Conservation (phyloP, 2,888 invertebrate genomes). For the Drosophila parthenogenetica region DNA sequence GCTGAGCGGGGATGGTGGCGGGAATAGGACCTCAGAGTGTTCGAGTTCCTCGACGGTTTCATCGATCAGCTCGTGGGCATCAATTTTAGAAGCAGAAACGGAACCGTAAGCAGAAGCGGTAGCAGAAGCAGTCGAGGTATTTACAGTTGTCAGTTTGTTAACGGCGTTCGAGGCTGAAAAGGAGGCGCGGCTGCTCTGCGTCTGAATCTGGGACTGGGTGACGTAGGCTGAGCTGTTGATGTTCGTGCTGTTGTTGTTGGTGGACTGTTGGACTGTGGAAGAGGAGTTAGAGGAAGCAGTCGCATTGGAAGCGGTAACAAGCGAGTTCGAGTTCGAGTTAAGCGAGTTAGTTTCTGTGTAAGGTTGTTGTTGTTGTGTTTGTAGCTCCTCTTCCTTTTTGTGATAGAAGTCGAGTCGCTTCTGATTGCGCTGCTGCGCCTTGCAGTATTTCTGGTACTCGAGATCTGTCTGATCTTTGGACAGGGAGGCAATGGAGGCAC, state of each 20-base stretch:
- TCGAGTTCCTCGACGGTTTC: slow-evolving; percentile 83
- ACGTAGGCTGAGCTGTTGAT: slow-evolving; percentile 31
- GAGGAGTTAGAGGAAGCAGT: slow-evolving; percentile 81
- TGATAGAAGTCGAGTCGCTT: slow-evolving; percentile 82
- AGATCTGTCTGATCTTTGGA: slow-evolving; percentile 60
- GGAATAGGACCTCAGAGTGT: slow-evolving; percentile 80
- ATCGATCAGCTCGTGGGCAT: slow-evolving; percentile 78
- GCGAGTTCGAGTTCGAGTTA: slow-evolving; percentile 36
- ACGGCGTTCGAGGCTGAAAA: slow-evolving; percentile 30
- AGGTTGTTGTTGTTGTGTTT: slow-evolving; percentile 56
- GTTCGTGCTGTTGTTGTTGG: slow-evolving; percentile 36
- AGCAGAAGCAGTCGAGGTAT: not conserved
- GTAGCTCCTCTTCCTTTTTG: slow-evolving; percentile 82
- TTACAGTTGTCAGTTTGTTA: slow-evolving; percentile 22
- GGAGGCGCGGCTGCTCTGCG: slow-evolving; percentile 43
- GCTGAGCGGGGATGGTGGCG: slow-evolving; percentile 84
- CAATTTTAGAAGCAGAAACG: slow-evolving; percentile 39
- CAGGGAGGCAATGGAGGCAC: slow-evolving; percentile 69
- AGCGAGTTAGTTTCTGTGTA: slow-evolving; percentile 58
- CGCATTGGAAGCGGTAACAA: slow-evolving; percentile 66
- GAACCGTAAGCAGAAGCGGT: not conserved
- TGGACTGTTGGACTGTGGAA: slow-evolving; percentile 82
- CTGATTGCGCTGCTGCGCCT: slow-evolving; percentile 82
- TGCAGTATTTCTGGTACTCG: slow-evolving; percentile 78
- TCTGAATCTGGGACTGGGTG: slow-evolving; percentile 31